Base-by-base conservation (phyloP, 35 echinoderm and acorn worm genomes). In the Ptychodera flava region DNA sequence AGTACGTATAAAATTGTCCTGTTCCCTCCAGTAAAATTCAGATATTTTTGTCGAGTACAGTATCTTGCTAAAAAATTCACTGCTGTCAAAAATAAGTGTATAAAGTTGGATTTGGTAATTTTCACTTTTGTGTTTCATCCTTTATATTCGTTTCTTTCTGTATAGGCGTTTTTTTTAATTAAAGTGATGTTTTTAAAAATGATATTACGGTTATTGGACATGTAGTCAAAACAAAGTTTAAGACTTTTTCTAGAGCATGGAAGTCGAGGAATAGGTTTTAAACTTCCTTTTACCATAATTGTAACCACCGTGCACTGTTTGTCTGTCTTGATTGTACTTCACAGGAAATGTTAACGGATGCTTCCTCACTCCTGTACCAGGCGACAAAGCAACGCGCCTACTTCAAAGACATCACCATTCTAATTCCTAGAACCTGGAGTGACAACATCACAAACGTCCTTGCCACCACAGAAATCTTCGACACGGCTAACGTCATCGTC, bases 401-500 rank as follows among this genome's bases (percentile, higher is more conserved):
- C 84, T 92, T 97, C 31, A 85, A 84, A 37, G 80, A 97, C 35
- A 88, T 97, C 16, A 97, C 94, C 22, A 91, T 97, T 32, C 81
- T 97, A 29, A 83, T 97, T 15, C 94, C 94, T 32, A 80, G 84
- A 77, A 83, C 88, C 22, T 97, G 94, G 94, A 97, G 77, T 1
- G 30, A 35, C 1, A 90, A 77, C 30, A 78, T 34, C 0, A 88
- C 82, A 34, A 93, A 86, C 36, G 33, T 33, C 1, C 79, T 85
- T 12, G 80, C 91, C 1, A 85, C 80, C 37, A 88, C 87, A 78
- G 45, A 87, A 16, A 93, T 88, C 6, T 97, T 93, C 78, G 94
- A 97, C 31, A 77, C 85, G 2, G 94, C 94, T 53, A 91, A 97
- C 84, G 88, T 97, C 77, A 90, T 93, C 33, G 84, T 97, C 12